A percentile compares a stretch with the other conserved stretches of the same genome.
These are phyloP conservation scores for Palaemon carinicauda DNA, from an alignment of 1,140 invertebrate species.

Conservation along the genomic window DNA sequence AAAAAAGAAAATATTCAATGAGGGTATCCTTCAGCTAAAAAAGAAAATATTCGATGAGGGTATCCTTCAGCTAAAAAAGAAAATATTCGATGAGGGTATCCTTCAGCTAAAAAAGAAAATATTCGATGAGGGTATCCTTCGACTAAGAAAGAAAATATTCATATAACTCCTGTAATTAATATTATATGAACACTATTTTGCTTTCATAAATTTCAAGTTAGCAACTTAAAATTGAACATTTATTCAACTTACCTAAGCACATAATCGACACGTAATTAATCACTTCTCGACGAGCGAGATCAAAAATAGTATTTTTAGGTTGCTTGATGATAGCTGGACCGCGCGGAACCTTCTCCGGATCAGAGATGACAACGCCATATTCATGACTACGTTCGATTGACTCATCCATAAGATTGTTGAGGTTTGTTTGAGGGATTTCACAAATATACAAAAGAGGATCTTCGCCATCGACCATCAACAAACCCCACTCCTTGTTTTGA, in stretches of 20 bases:
- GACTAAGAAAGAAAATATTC: slow-evolving; percentile 71
- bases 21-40: slow-evolving; percentile 89
- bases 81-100: slow-evolving; percentile 89
- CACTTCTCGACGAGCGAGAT: slow-evolving; percentile 76
- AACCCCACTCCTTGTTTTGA: slow-evolving; percentile 77
- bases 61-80: slow-evolving; percentile 89
- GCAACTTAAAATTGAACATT: too few species aligned
- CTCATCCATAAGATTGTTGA: slow-evolving; percentile 70
- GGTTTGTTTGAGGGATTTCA: slow-evolving; percentile 76
- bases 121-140: slow-evolving; percentile 88
- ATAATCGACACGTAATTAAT: slow-evolving; percentile 79
- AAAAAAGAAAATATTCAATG: too few species aligned
- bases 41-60: too few species aligned
- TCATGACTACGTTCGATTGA: slow-evolving; percentile 79
- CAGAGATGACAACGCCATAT: slow-evolving; percentile 80
- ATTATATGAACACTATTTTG: too few species aligned
- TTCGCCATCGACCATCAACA: slow-evolving; percentile 79
- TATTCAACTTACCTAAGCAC: slow-evolving; percentile 63
- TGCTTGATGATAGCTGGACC: slow-evolving; percentile 90
- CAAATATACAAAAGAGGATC: slow-evolving; percentile 86
- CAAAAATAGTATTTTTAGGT: slow-evolving; percentile 83
- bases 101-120: too few species aligned
- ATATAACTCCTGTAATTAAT: background rate
- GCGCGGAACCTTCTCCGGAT: slow-evolving; percentile 81
- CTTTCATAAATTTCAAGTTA: too few species aligned